Percentiles rank a stretch among this genome's conserved stretches.
These are phyloP conservation scores for Megalopta genalis DNA, from an alignment of 1,140 invertebrate genomes.

Conservation along the genomic window DNA sequence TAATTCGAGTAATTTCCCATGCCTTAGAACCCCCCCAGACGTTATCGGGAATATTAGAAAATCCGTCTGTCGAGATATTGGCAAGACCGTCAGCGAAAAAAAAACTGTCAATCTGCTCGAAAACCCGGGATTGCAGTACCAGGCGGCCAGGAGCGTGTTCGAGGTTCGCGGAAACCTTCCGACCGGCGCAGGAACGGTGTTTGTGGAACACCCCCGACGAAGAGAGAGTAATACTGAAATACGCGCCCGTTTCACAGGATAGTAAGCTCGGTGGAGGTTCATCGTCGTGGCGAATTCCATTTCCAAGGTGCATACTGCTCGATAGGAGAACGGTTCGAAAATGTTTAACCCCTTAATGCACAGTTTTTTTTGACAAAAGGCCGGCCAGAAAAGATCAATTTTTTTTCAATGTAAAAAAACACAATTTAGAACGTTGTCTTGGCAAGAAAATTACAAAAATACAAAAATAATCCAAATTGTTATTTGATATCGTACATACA, in stretches of 20 bases:
- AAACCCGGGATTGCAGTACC: slow-evolving; percentile 72
- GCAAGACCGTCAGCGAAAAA: slow-evolving; percentile 56
- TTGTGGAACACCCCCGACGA: neutral
- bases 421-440: too few relatives aligned
- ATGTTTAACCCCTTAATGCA: too few relatives aligned
- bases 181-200: slow-evolving; percentile 44
- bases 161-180: slow-evolving; percentile 37
- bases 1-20: neutral
- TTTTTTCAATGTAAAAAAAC: too few relatives aligned
- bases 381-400: too few relatives aligned
- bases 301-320: too few relatives aligned
- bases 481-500: too few relatives aligned
- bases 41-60: neutral
- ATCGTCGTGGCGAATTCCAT: too few relatives aligned
- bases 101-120: slow-evolving; percentile 75
- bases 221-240: slow-evolving; percentile 55
- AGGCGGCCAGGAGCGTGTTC: slow-evolving; percentile 63
- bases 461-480: too few relatives aligned
- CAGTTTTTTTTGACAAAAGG: too few relatives aligned
- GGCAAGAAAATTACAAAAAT: too few relatives aligned
- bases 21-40: neutral
- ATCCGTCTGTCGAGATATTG: slow-evolving; percentile 28
- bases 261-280: slow-evolving; percentile 62
- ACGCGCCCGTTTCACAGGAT: slow-evolving; percentile 74
- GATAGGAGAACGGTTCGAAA: too few relatives aligned